Base-by-base conservation (phyloP, 2,797 vertebrate genomes). In the Streptopelia turtur region DNA sequence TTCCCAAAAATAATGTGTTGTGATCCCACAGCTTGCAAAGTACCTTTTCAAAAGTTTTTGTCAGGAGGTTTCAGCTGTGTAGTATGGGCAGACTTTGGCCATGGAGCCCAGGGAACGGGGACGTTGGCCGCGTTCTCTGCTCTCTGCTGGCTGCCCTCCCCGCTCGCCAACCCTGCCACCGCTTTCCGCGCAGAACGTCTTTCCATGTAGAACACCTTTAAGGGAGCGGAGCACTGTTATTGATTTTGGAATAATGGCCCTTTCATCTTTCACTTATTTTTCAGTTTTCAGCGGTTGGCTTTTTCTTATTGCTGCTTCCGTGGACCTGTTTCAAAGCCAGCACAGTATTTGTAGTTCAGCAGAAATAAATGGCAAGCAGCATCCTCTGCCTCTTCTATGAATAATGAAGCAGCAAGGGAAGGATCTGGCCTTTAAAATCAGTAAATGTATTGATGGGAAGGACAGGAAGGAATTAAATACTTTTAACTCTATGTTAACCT, bases 251-350 rank as follows among this genome's bases (percentile, higher is more conserved):
- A 94, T 97, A 97, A 97, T 87, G 94, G 89, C 64, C 94, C 97
- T 97, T 97, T 98, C 97, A 97, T 96, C 96, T 96, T 95, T 88
- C 88, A 79, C 96, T 97, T 97, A 95, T 83, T 95, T 96, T 96
- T 91, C 83, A 31, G 92, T 95, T 97, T 97, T 95, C 43, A 95
- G 96, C 3, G 0, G 96, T 94, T 96, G 93, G 71, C 77, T 92
- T 96, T 91, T 74, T 55, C 61, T 85, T 90, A 1, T 85, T 70
- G 95, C 97, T 96, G 95, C 95, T 98, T 93, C 66, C 92, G 72
- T 94, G 97, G 96, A 96, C 52, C 90, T 75, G 23, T 96, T 97
- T 97, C 93, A 96, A 95, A 97, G 91, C 70, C 45, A 35, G 83
- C 39, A 53, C 16, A 6, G 7, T 94, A 93, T 93, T 65, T 94